Base-by-base conservation (phyloP, 2,888 invertebrate genomes). In the Ceraclea dissimilis region DNA sequence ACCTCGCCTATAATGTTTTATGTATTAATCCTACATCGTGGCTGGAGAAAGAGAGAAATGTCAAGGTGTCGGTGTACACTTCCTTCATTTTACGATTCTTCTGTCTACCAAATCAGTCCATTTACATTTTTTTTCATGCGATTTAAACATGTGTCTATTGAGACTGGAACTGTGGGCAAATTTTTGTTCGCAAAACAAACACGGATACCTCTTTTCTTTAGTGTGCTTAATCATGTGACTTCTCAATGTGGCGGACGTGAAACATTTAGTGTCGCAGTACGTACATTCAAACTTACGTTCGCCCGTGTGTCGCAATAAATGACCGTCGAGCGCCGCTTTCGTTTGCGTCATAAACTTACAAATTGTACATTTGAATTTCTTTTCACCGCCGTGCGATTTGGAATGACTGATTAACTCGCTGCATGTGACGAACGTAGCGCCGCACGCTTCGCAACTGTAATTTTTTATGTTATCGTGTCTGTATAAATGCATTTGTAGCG, bases 381-480 rank as follows among this genome's bases (percentile, higher is more conserved):
- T 64, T 11, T 60, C 54, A 48, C 60, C 68, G 51, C 60, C 68
- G 63, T 78, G 78, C 60, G 68, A 75, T 57, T 67, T 70, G 60
- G 68, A 72, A 54, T 78, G 78, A 61, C 73, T 76, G n/a, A 67
- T 60, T 59, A 78, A 64, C 63, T 77, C 78, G 20, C 75, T 72
- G 51, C 70, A 70, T 47, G 77, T 74, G 2, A 77, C 73, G 70
- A 77, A 77, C 51, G 72, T 74, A 49, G 69, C 69, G 10, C 78
- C 77, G 66, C 77, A 78, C 34, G 72, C 72, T 63, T 77, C 76
- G 66, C 78, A 78, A 56, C 69, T 76, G 55, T 67, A 78, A 63
- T 77, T 75, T 52, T 68, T 68, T 44, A 78, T 70, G 62, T 76
- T 76, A 51, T 71, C 71, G 65, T 78, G 78, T 34, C 78, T 67